Evolutionary conservation across 2,888 invertebrate species (phyloP), one percentile per base, ranked within the genome.

Genomic region (Eupithecia exiguata): DNA sequence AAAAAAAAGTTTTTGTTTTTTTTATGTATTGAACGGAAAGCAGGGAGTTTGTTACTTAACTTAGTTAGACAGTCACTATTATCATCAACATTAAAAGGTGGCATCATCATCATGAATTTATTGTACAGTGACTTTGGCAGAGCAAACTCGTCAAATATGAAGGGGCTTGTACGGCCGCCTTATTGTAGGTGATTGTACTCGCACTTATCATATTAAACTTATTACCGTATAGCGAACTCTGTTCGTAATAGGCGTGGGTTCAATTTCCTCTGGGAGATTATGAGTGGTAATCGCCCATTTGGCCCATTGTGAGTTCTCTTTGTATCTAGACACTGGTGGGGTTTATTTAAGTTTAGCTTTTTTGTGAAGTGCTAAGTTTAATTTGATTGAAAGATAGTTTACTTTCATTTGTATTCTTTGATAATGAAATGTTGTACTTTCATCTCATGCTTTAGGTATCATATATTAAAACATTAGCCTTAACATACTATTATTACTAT

Each of bases 181-280:
- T 66, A 21, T 25, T 36, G 65, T 38, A 36, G 63, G 36, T 5
- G 66, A 66, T 25, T 66, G 66, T 40, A 21, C 36, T 10, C 21
- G 18, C 66, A 70, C 30, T 43, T 72, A 70, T 40, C 40, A 35
- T 46, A 65, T 58, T 38, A 53, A 63, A 58, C 53, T 49, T 69
- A 71, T 71, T 62, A 36, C n/a, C 61, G 5, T 36, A 46, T 46
- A 58, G 53, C 67, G 63, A 65, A 73, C 61, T 74, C 70, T 74
- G 74, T 72, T 71, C 77, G 76, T 79, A 79, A 80, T 79, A 77
- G 62, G 81, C 77, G 82, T 83, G 78, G 83, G 81, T 70, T 77
- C 75, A 66, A 75, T 75, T 77, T 77, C 74, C 76, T 74, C 75
- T 72, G 76, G 75, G 69, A 62, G 72, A 71, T 78, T 74, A 78